Conservation (phyloP, 2,113 vertebrate genomes). For the Rhinolophus ferrumequinum region DNA sequence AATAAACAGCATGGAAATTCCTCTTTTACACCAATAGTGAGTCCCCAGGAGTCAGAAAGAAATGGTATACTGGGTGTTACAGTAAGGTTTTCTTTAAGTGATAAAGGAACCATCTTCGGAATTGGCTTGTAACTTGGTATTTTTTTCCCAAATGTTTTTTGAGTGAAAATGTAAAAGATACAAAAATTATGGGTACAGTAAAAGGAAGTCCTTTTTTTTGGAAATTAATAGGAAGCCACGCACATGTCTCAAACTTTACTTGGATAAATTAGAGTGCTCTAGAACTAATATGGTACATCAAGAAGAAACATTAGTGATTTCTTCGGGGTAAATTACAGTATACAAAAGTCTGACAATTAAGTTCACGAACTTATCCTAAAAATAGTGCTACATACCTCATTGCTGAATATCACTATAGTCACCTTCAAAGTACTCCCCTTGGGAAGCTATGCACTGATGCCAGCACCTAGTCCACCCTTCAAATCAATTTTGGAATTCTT, state of each 20-base stretch:
- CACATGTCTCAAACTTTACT: neutral
- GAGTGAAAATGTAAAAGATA: neutral
- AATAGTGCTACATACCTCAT: no score
- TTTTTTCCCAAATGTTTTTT: slow-evolving; percentile 28
- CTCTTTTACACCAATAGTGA: neutral
- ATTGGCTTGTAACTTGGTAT: neutral
- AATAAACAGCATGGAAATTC: neutral
- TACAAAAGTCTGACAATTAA: neutral
- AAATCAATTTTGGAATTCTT: no score
- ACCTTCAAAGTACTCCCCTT: no score
- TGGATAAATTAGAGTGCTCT: slow-evolving; percentile 32
- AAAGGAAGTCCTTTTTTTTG: slow-evolving; percentile 5
- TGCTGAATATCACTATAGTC: no score
- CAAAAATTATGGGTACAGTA: neutral
- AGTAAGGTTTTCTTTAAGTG: neutral
- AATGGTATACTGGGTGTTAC: neutral
- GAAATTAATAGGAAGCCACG: slow-evolving; percentile 35
- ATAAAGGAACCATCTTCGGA: neutral
- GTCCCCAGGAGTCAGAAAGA: neutral
- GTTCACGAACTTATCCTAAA: no score
- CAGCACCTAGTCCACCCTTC: no score
- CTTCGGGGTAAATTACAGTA: neutral
- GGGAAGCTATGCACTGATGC: no score
- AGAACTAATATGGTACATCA: slow-evolving; percentile 18
- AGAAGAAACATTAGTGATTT: neutral